Evolutionary conservation across 2,888 invertebrate species (phyloP).

Genomic region (Diarsia rubi): DNA sequence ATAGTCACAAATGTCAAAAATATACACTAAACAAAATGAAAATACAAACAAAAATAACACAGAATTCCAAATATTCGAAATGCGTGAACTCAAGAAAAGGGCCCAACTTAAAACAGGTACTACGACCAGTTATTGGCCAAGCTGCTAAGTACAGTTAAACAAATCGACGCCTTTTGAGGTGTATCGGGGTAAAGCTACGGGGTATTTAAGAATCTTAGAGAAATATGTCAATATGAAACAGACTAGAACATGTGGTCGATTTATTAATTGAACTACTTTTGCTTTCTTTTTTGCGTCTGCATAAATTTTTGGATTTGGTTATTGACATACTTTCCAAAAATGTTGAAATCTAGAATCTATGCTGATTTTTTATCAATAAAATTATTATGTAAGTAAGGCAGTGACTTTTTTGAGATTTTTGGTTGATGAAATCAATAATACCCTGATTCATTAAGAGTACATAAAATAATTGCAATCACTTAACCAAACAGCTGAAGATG

Average conservation of each 20-base stretch:
- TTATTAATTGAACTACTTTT: conserved; percentile 23
- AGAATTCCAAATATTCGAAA: conserved; percentile 36
- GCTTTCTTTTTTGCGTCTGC: conserved; percentile 41
- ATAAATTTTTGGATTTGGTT: conserved; percentile 20
- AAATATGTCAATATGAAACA: neutral
- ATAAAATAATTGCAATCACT: neutral
- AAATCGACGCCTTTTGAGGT: conserved; percentile 59
- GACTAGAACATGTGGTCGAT: conserved; percentile 17
- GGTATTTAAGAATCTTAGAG: conserved; percentile 12
- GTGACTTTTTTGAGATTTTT: neutral
- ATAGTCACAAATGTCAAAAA: neutral
- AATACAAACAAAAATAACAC: neutral
- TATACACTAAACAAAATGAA: neutral
- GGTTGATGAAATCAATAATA: neutral
- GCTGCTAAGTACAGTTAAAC: conserved; percentile 63
- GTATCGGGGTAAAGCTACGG: neutral
- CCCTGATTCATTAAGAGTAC: neutral
- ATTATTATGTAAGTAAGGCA: neutral
- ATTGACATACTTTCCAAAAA: conserved; percentile 37
- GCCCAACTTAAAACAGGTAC: conserved; percentile 58
- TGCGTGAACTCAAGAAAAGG: conserved; percentile 40
- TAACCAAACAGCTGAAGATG: neutral
- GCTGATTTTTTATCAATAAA: neutral
- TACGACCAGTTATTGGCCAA: conserved; percentile 50
- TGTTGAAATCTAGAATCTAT: neutral